Base-by-base conservation (phyloP, 2,113 vertebrate genomes). In the Jacana jacana region DNA sequence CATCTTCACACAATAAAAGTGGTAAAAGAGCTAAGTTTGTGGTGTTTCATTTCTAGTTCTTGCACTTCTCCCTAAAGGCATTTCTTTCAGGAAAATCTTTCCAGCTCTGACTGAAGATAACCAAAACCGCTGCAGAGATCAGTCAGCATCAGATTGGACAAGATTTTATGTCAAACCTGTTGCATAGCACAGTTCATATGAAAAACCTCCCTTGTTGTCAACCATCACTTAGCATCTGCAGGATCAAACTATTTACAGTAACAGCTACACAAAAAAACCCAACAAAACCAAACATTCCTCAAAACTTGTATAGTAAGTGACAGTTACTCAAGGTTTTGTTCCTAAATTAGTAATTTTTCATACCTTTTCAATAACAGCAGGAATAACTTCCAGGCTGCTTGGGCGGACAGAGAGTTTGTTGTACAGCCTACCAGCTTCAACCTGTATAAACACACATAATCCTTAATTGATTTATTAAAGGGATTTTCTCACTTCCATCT, bases 351-450 rank as follows among this genome's bases (percentile, higher is more conserved):
- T 49, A 87, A n/a, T 65, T 54, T 88, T 88, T 77, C 92, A 52
- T 98, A 99, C 99, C 99, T 99, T 99, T 96, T 99, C 99, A 39
- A 99, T 98, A 49, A 99, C 95, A 86, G 98, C 96, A 19, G 99
- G 99, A 93, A 99, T 99, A 95, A 95, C 98, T 88, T 98, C 97
- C 76, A 99, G 89, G 85, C 98, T 99, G 97, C 98, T 99, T 69
- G 99, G 99, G 81, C 98, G 98, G 15, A 98, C 99, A 85, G 99
- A 98, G 55, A 99, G 98, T 87, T 99, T 99, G 97, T 98, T 99
- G 93, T 99, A 99, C 25, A 99, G 98, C 51, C 99, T 98, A 94
- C 99, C 99, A 57, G 99, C 98, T 98, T 99, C 99, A 94, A 99
- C 99, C 99, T 99, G 90, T 86, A 89, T 31, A 89, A 72, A 82